Base-by-base conservation (phyloP, 2,888 invertebrate species). In the Mythimna albipuncta region DNA sequence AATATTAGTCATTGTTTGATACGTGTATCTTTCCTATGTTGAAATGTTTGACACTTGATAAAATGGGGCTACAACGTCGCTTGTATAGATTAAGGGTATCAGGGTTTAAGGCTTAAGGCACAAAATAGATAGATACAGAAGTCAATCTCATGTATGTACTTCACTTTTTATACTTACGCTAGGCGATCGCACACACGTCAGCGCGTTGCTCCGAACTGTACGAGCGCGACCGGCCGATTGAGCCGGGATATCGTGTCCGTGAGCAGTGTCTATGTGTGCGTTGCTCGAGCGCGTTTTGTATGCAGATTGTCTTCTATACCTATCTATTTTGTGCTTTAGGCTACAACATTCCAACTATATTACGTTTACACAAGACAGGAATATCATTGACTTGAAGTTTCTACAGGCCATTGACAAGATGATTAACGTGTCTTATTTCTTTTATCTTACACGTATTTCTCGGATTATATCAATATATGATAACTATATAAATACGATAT, bases 21-120 rank as follows among this genome's bases (percentile, higher is more conserved):
- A 35, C 13, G 19, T n/a, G 47, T 74, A 75, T 75, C 74, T 77
- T 11, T 69, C n/a, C 52, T 41, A 21, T 57, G 19, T 65, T 13
- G 61, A 78, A 57, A 78, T 72, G 61, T 52, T 71, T 74, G 77
- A 61, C 69, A 77, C 21, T 68, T 61, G 77, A 76, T 61, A 76
- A 47, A 77, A 76, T 68, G 19, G 6, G 68, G 47, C 32, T 58
- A 47, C 11, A 6, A 55, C 9, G 35, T 44, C 32, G 41, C 19
- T 16, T 35, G 47, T 47, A 47, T 61, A 66, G 65, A 44, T 66
- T 32, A 19, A 19, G 11, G 54, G n/a, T 50, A 57, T 71, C 54
- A 38, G 41, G 32, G 61, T 57, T 38, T 52, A 64, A 35, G 54
- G 59, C 54, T 78, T 78, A n/a, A 57, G 55, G 55, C 11, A 26